phyloP scores from a whole-genome alignment of 2,888 invertebrate species.

The Ornithoptera priamus region DNA sequence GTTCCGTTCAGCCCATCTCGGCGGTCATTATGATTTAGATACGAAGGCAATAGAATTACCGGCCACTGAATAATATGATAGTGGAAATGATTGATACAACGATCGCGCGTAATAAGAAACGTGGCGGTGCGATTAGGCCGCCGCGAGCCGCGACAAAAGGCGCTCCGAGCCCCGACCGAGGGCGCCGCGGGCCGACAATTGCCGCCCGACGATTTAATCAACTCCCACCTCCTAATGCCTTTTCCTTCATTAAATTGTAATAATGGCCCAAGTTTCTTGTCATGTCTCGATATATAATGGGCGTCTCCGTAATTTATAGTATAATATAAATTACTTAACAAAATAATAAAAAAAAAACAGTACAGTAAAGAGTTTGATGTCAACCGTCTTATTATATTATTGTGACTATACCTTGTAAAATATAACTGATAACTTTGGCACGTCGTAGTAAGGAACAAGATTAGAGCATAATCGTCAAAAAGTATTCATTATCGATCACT shows the following conservation, averaged over 20 bases:
- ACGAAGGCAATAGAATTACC: constrained; percentile 72
- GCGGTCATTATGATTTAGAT: constrained; percentile 56
- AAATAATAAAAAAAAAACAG: background rate
- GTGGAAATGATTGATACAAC: constrained; percentile 79
- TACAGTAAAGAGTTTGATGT: background rate
- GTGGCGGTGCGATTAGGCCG: constrained; percentile 71
- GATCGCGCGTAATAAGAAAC: constrained; percentile 77
- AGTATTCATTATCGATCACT: too few relatives aligned
- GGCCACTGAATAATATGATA: constrained; percentile 78
- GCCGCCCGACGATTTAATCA: constrained; percentile 74
- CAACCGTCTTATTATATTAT: too few relatives aligned
- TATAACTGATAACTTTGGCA: too few relatives aligned
- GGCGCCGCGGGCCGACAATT: constrained; percentile 61
- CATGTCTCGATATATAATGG: constrained; percentile 47
- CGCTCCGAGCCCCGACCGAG: constrained; percentile 44
- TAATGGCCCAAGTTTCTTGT: constrained; percentile 68
- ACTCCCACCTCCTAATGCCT: constrained; percentile 68
- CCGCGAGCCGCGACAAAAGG: constrained; percentile 33
- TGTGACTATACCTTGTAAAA: too few relatives aligned
- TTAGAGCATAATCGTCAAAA: too few relatives aligned
- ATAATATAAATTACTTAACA: constrained; percentile 5
- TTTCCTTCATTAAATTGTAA: constrained; percentile 76
- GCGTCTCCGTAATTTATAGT: constrained; percentile 45
- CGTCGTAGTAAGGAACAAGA: too few relatives aligned
- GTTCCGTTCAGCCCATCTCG: constrained; percentile 55